These are phyloP conservation scores for Conchocele bisecta DNA, from an alignment of 2,888 invertebrate species.

Conservation along the genomic window DNA sequence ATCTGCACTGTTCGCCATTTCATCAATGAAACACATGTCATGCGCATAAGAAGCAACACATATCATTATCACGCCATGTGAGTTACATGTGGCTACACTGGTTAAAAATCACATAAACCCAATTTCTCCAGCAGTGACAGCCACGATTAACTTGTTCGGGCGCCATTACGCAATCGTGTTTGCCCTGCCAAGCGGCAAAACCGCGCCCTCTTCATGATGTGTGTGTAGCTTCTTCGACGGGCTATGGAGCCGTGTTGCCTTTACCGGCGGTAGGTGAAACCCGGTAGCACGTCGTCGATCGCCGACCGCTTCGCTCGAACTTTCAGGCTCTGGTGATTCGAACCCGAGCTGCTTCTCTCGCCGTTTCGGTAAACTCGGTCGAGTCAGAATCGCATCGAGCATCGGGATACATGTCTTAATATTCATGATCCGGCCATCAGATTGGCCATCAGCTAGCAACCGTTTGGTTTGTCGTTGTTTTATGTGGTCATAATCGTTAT, in stretches of 20 bases:
- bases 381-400: conserved; percentile 46
- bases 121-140: too few relatives aligned
- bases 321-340: conserved; percentile 26
- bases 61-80: too few relatives aligned
- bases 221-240: conserved; percentile 32
- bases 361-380: conserved; percentile 48
- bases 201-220: background rate
- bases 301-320: conserved; percentile 18
- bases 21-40: too few relatives aligned
- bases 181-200: conserved; percentile 15
- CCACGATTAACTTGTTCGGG: too few relatives aligned
- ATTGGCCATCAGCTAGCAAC: conserved; percentile 42
- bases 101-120: too few relatives aligned
- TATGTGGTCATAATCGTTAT: conserved; percentile 47
- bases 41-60: too few relatives aligned
- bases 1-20: too few relatives aligned
- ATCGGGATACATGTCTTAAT: conserved; percentile 44
- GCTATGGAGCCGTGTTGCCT: conserved; percentile 40
- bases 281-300: conserved; percentile 17
- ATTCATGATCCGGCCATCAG: conserved; percentile 56
- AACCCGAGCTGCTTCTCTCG: conserved; percentile 52
- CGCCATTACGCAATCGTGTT: conserved; percentile 37
- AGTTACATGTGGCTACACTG: too few relatives aligned
- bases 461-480: conserved; percentile 46
- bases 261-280: conserved; percentile 50